Conservation (phyloP, 1,140 invertebrate species). For the Idris sp. region DNA sequence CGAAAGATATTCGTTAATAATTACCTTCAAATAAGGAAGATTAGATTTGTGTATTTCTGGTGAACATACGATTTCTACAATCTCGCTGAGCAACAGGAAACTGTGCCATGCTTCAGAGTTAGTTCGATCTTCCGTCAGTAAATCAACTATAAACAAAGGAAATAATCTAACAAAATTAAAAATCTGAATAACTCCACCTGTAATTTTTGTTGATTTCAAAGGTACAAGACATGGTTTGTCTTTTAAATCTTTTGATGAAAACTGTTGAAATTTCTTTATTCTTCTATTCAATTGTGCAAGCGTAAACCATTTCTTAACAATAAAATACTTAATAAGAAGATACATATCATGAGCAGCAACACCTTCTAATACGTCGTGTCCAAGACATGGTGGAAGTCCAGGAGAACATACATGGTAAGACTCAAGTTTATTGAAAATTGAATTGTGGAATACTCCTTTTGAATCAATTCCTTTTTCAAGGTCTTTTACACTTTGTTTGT, state of each 20-base stretch:
- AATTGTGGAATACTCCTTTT: no score
- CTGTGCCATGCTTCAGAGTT: slow-evolving; percentile 30
- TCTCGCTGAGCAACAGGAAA: slow-evolving; percentile 50
- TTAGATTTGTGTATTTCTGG: slow-evolving; percentile 53
- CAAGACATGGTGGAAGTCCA: slow-evolving; percentile 38
- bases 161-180: slow-evolving; percentile 50
- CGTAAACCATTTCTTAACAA: slow-evolving; percentile 51
- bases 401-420: slow-evolving; percentile 61
- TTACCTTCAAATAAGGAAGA: slow-evolving; percentile 36
- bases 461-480: no score
- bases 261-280: slow-evolving; percentile 58
- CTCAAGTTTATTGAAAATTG: no score
- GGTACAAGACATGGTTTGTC: slow-evolving; percentile 50
- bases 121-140: slow-evolving; percentile 41
- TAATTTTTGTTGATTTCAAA: slow-evolving; percentile 13
- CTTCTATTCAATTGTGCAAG: slow-evolving; percentile 42
- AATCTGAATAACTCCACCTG: slow-evolving; percentile 44
- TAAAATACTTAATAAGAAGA: slow-evolving; percentile 54
- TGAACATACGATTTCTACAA: slow-evolving; percentile 55
- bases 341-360: slow-evolving; percentile 55
- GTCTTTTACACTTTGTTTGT: no score
- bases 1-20: slow-evolving; percentile 51
- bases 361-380: slow-evolving; percentile 31
- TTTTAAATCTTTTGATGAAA: slow-evolving; percentile 48
- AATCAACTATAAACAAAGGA: slow-evolving; percentile 43